Base-by-base conservation (phyloP, 2,113 vertebrate species). In the Dolichallabes microphthalmus region DNA sequence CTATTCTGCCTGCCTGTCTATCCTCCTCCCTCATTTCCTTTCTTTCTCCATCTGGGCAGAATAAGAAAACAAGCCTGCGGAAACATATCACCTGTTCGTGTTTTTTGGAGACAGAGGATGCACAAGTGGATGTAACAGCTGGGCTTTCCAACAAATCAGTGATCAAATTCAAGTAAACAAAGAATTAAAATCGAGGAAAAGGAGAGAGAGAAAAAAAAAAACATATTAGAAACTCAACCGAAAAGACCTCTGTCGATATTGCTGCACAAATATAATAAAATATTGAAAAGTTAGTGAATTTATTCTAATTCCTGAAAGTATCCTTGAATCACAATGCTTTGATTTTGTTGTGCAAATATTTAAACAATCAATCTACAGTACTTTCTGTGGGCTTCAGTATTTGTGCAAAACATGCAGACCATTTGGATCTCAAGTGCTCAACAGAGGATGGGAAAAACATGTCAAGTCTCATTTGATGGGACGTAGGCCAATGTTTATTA, bases 91-190 rank as follows among this genome's bases (percentile, higher is more conserved):
- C 81, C 86, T 87, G 88, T n/a, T 87, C 66, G 25, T 22, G 14
- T 45, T 76, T 85, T 45, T 80, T 74, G 60, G 69, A 80, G 85
- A 82, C 64, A 19, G 35, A 73, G n/a, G 35, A 86, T 3, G 80
- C 52, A 30, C 30, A 86, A 80, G 80, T 85, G 88, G 39, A 63
- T 14, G 69, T 61, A 87, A 83, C 86, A 89, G 84, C 88, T 87
- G 86, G 13, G 80, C 61, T 55, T 25, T 89, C 45, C 60, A 58
- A 80, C 84, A 85, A 89, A 80, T 80, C 81, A 73, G 83, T 85
- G 76, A 85, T 66, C 79, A 83, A 85, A 85, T 85, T 68, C 66
- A 63, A 85, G 76, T 68, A 76, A 85, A 85, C 77, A 83, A 87
- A 55, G 68, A 75, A 60, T 73, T 30, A 60, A 60, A 64, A 82